A percentile compares a stretch with the other conserved stretches of the same genome.
phyloP scores from a whole-genome alignment of 2,888 invertebrate species.

The Digitonthophagus gazella region DNA sequence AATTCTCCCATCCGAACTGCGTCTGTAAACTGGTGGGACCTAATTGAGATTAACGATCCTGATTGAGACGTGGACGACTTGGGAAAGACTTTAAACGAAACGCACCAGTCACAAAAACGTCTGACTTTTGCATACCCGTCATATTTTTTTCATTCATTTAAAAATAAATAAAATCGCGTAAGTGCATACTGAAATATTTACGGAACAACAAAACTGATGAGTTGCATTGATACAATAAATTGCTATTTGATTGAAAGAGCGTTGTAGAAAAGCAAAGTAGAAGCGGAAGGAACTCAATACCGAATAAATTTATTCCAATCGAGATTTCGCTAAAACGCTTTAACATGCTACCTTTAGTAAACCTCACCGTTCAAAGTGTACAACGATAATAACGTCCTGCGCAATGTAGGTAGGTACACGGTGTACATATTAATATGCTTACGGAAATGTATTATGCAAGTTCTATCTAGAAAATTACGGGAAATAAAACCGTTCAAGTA shows the following conservation, averaged over 20 bases:
- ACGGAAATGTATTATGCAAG: too few relatives aligned
- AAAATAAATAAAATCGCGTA: too few relatives aligned
- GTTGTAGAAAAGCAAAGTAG: neutral
- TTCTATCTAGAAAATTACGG: too few relatives aligned
- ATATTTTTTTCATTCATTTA: too few relatives aligned
- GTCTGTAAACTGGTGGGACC: neutral
- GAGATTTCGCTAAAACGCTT: neutral
- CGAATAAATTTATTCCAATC: neutral
- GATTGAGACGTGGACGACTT: neutral
- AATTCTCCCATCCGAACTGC: neutral
- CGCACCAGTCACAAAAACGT: neutral
- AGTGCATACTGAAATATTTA: neutral
- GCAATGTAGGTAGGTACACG: too few relatives aligned
- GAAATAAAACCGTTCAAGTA: too few relatives aligned
- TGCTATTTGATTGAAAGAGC: neutral
- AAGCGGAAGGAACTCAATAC: neutral
- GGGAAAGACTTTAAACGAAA: neutral
- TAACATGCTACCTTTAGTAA: neutral
- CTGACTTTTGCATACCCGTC: too few relatives aligned
- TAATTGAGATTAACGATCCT: neutral
- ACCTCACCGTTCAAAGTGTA: neutral
- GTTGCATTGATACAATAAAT: neutral
- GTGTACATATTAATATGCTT: too few relatives aligned
- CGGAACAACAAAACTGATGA: neutral
- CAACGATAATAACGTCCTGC: too few relatives aligned